A percentile compares a stretch with the other conserved stretches of the same genome.
Conservation (phyloP, 1,140 invertebrate species). For the Dermatophagoides farinae region DNA sequence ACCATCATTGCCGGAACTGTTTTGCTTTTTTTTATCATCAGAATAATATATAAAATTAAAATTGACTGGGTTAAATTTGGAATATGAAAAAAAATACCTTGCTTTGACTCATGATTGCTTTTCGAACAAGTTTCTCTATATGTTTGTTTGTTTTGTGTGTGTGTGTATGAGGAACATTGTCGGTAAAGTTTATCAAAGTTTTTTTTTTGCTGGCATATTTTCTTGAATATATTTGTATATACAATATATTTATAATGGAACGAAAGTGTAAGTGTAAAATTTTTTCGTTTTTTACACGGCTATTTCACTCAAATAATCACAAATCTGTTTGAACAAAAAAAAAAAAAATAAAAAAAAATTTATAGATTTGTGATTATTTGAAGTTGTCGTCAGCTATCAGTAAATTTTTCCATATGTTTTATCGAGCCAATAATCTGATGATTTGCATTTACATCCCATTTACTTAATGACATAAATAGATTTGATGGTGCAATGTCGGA, state of each 20-base stretch:
- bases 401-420: slow-evolving; percentile 9
- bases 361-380: slow-evolving; percentile 6
- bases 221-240: neutral
- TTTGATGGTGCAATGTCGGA: neutral
- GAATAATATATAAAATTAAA: no score
- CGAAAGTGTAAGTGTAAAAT: no score
- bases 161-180: no score
- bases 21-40: no score
- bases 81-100: neutral
- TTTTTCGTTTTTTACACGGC: neutral
- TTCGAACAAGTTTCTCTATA: neutral
- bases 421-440: slow-evolving; percentile 7
- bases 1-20: no score
- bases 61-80: neutral
- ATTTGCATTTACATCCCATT: slow-evolving; percentile 7
- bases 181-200: no score
- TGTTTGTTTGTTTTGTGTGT: neutral
- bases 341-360: no score
- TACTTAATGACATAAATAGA: slow-evolving; percentile 4
- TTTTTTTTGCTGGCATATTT: neutral
- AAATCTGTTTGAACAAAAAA: no score
- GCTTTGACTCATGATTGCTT: neutral
- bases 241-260: no score
- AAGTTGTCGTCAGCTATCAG: slow-evolving; percentile 8
- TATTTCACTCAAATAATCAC: no score